These are phyloP conservation scores for Cylloceria caligata DNA, from an alignment of 2,888 invertebrate genomes.

Conservation along the genomic window DNA sequence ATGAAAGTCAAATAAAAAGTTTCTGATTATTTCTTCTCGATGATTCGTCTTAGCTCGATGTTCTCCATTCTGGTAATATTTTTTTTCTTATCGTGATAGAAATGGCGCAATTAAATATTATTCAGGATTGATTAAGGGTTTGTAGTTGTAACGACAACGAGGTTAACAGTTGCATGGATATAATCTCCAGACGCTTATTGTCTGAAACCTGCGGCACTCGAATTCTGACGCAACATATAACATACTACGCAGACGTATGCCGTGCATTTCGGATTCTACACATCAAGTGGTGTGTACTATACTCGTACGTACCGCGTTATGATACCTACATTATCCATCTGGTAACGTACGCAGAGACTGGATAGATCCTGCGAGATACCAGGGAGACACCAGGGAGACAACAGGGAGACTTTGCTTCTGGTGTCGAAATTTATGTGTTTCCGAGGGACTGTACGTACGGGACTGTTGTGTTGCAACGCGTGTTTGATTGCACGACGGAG, in stretches of 20 bases:
- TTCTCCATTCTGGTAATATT: background rate
- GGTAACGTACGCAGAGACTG: conserved; percentile 15
- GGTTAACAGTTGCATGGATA: conserved; percentile 32
- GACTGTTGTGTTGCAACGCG: conserved; percentile 24
- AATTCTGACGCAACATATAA: conserved; percentile 41
- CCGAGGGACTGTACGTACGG: conserved; percentile 19
- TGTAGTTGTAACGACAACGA: background rate
- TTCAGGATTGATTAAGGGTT: conserved; percentile 27
- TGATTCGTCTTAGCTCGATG: background rate
- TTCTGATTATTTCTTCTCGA: background rate
- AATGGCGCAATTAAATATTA: conserved; percentile 1
- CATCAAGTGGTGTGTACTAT: background rate
- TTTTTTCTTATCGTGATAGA: background rate
- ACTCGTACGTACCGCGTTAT: conserved; percentile 7
- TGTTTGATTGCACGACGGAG: conserved; percentile 30
- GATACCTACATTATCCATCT: conserved; percentile 18
- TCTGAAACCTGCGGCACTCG: conserved; percentile 6
- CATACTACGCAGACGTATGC: background rate
- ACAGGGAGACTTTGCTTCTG: conserved; percentile 9
- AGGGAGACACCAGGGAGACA: conserved; percentile 33
- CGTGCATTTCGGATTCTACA: conserved; percentile 10
- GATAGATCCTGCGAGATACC: conserved; percentile 44
- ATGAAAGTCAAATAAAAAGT: background rate
- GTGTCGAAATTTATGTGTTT: conserved; percentile 49
- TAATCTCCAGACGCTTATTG: conserved; percentile 22